These are phyloP conservation scores for Pomacea canaliculata DNA, from an alignment of 2,888 invertebrate genomes.

Conservation along the genomic window DNA sequence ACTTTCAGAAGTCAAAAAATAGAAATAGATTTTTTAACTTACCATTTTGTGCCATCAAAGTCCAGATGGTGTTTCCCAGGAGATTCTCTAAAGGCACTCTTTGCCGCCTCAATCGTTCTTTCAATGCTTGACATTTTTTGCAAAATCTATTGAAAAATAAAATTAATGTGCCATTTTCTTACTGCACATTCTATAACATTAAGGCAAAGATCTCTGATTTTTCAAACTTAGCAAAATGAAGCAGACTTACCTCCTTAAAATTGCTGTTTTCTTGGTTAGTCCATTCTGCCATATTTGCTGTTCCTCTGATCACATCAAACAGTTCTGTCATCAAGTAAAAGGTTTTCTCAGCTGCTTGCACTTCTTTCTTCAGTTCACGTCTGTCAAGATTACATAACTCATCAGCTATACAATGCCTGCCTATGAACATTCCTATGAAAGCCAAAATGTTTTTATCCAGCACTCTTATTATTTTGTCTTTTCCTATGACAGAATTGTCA, in stretches of 20 bases:
- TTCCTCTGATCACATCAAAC: slow-evolving; percentile 21
- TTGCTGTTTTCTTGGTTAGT: slow-evolving; percentile 16
- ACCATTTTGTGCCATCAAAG: slow-evolving; percentile 22
- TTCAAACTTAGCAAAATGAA: too few species aligned
- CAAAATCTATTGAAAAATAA: slow-evolving; percentile 7
- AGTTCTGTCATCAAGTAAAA: slow-evolving; percentile 12
- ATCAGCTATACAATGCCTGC: too few species aligned
- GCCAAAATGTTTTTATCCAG: too few species aligned
- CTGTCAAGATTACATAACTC: neutral
- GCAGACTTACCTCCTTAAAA: slow-evolving; percentile 16
- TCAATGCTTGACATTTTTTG: slow-evolving; percentile 8
- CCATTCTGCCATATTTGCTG: slow-evolving; percentile 11
- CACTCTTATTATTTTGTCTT: too few species aligned
- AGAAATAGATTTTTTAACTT: neutral
- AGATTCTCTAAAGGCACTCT: neutral
- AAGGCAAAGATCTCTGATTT: too few species aligned
- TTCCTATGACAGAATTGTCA: too few species aligned
- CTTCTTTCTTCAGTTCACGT: slow-evolving; percentile 1
- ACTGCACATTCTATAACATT: too few species aligned
- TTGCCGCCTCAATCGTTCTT: neutral
- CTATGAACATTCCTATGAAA: too few species aligned
- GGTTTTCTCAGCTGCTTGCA: neutral
- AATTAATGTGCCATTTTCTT: neutral
- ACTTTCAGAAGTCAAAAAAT: neutral
- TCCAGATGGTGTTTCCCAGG: slow-evolving; percentile 13